Conservation (phyloP, 2,113 vertebrate genomes). For the Mobula hypostoma region DNA sequence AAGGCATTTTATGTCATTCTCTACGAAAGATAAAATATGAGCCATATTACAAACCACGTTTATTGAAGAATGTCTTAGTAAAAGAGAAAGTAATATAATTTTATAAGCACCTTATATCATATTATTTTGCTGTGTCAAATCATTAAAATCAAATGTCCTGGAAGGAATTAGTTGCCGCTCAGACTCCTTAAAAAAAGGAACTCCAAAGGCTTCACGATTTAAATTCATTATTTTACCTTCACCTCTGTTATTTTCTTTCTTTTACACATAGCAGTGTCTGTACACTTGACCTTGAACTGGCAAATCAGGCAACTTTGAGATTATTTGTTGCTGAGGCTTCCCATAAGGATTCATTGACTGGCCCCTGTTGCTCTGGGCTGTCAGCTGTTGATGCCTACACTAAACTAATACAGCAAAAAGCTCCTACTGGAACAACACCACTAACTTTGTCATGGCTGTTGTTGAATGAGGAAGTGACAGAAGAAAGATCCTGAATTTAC, state of each 20-base stretch:
- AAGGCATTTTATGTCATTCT: background rate
- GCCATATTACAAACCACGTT: background rate
- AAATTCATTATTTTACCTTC: background rate
- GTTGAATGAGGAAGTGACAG: slow-evolving; percentile 18
- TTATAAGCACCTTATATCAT: background rate
- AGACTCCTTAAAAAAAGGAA: background rate
- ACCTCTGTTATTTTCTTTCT: background rate
- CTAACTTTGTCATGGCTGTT: background rate
- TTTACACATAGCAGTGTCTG: background rate
- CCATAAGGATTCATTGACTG: background rate
- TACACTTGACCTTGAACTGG: background rate
- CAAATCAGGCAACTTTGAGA: background rate
- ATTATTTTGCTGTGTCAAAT: background rate
- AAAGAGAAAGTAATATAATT: background rate
- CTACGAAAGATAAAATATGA: background rate
- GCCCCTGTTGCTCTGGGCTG: slow-evolving; percentile 26
- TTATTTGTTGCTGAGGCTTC: background rate
- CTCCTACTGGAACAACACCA: slow-evolving; percentile 5
- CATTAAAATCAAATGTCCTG: background rate
- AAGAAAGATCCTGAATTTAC: background rate
- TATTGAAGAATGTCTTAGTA: background rate
- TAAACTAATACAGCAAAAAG: slow-evolving; percentile 18
- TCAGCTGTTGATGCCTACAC: slow-evolving; percentile 3
- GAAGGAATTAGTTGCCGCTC: background rate
- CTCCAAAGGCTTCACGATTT: background rate